These are phyloP conservation scores for Malurus melanocephalus DNA, from an alignment of 2,113 vertebrate species.

Conservation along the genomic window DNA sequence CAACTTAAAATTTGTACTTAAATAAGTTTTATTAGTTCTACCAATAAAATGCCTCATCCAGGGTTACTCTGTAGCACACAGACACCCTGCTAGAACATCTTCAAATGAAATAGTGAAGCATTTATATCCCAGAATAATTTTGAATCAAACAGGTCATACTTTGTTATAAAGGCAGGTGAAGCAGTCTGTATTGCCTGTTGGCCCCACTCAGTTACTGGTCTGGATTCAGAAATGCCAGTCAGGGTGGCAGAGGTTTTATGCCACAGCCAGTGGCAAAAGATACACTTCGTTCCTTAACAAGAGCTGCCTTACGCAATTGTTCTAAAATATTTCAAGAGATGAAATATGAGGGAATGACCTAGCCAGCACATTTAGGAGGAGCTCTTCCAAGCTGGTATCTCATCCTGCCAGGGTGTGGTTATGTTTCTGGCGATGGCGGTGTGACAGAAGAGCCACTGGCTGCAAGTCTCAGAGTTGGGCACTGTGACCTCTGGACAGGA, in stretches of 20 bases:
- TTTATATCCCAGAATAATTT: neutral
- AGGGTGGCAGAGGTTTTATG: neutral
- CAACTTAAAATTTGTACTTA: neutral
- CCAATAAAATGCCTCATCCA: neutral
- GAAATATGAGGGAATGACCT: neutral
- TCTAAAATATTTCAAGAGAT: neutral
- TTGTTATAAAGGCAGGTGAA: neutral
- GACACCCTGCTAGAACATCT: neutral
- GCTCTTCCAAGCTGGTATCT: neutral
- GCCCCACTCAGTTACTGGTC: neutral
- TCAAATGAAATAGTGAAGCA: neutral
- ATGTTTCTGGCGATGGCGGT: neutral
- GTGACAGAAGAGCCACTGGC: neutral
- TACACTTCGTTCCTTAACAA: neutral
- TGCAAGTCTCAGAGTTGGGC: neutral
- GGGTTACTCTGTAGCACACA: neutral
- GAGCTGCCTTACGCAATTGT: neutral
- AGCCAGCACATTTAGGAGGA: neutral
- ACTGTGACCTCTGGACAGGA: neutral
- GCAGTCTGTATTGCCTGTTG: neutral
- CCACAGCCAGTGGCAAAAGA: neutral
- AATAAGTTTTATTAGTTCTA: neutral
- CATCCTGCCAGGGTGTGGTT: neutral
- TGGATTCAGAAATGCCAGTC: neutral
- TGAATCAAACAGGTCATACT: neutral